Base-by-base conservation (phyloP, 2,113 vertebrate species). In the Lethenteron camtschaticum region DNA sequence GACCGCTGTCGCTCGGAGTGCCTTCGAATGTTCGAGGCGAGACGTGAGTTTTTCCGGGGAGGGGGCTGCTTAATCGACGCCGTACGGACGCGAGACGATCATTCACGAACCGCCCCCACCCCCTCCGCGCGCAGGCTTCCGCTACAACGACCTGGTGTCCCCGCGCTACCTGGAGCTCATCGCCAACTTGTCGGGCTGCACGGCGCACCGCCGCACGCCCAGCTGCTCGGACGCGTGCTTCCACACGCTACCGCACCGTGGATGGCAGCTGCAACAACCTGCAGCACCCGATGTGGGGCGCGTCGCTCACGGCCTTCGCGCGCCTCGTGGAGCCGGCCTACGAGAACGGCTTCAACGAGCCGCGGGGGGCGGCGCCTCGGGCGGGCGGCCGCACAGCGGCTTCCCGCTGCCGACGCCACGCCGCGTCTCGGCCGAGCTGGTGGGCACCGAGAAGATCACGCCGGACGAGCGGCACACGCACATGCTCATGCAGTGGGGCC, bases 81-180 rank as follows among this genome's bases (percentile, higher is more conserved):
- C 41, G 41, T 41, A 41, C 41, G 41, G 3, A 6, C 41, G 41
- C 41, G 41, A 41, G 41, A 41, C 41, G 4, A 41, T 41, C 41
- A 66, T 11, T 16, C 63, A 3, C 24, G 63, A 66, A 9, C 63
- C 63, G n/a, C n/a, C 63, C 63, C 24, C 16, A 16, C 9, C n/a
- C n/a, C 24, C n/a, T 66, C 24, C 24, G 10, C 63, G n/a, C 24
- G n/a, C 76, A 82, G 81, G 79, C 55, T 72, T 72, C 68, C 71
- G 66, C 24, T 72, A 72, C 57, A 69, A 72, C 16, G 56, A 72
- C 57, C 71, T 72, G 12, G 66, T 72, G 56, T 72, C 71, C 13
- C 71, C 71, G 68, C 71, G 13, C 58, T 69, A 72, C 12, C 68
- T 72, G 68, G 71, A 72, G 56, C 55, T 72, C 20, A 72, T 72